Evolutionary conservation across 2,113 vertebrate species (phyloP).

Genomic region (Danionella cerebrum): DNA sequence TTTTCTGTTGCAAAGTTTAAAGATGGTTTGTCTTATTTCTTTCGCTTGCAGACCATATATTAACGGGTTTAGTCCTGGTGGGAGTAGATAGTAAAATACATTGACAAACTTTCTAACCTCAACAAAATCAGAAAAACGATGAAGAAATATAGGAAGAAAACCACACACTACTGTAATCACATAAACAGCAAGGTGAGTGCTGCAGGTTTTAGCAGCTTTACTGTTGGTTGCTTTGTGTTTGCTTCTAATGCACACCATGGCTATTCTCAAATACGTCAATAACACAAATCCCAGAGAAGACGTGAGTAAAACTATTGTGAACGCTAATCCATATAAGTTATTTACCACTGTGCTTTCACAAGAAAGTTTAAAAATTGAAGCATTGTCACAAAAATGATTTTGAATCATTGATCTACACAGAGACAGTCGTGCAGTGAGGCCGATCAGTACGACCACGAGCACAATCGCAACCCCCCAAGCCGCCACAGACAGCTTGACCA

Average conservation of each 20-base stretch:
- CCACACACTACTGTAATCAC: slow-evolving; percentile 31
- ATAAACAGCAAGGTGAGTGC: slow-evolving; percentile 43
- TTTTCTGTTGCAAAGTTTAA: slow-evolving; percentile 6
- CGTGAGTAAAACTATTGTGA: slow-evolving; percentile 18
- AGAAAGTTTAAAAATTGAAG: slow-evolving; percentile 50
- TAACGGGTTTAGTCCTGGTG: slow-evolving; percentile 30
- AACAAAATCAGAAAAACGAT: slow-evolving; percentile 28
- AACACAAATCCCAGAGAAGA: slow-evolving; percentile 35
- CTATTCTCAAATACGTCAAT: slow-evolving; percentile 48
- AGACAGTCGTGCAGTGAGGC: slow-evolving; percentile 38
- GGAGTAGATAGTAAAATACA: slow-evolving; percentile 35
- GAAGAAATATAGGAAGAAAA: slow-evolving; percentile 13
- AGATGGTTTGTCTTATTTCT: slow-evolving; percentile 31
- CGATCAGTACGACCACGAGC: slow-evolving; percentile 26
- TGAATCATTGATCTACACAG: slow-evolving; percentile 41
- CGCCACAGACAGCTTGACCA: slow-evolving; percentile 30
- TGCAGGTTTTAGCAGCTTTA: slow-evolving; percentile 45
- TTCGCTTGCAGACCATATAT: slow-evolving; percentile 53
- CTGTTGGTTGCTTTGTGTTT: slow-evolving; percentile 29
- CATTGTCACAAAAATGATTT: slow-evolving; percentile 50
- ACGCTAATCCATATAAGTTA: slow-evolving; percentile 46
- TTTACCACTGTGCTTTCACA: slow-evolving; percentile 43
- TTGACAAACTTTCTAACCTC: slow-evolving; percentile 34
- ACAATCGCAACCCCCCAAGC: slow-evolving; percentile 25
- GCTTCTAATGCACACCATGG: slow-evolving; percentile 17